Conservation (phyloP, 2,888 invertebrate genomes). For the Metopia argyrocephala region DNA sequence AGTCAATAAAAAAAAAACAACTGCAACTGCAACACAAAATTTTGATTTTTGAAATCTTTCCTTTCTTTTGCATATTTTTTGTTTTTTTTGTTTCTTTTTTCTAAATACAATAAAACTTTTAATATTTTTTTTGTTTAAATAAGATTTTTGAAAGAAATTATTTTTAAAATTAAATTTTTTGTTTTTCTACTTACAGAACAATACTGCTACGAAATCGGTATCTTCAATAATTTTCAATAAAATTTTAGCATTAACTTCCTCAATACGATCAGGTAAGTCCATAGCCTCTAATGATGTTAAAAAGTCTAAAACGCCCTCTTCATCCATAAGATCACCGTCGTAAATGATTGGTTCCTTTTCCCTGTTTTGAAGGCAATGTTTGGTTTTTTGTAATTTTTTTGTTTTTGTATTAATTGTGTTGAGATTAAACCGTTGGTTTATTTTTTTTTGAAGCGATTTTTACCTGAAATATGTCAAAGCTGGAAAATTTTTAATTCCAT, state of each 20-base stretch:
- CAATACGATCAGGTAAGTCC: slow-evolving; percentile 96
- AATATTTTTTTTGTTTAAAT: neutral
- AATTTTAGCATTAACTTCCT: slow-evolving; percentile 95
- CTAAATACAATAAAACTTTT: neutral
- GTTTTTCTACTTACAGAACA: slow-evolving; percentile 90
- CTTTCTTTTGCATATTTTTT: no score
- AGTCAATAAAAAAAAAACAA: slow-evolving; percentile 66
- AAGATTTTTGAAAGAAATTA: slow-evolving; percentile 9
- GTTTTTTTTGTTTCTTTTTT: slow-evolving; percentile 12
- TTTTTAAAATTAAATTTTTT: slow-evolving; percentile 36
- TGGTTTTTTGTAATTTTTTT: neutral
- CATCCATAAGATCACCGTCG: slow-evolving; percentile 97
- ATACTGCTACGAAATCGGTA: slow-evolving; percentile 93
- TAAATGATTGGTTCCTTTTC: slow-evolving; percentile 97
- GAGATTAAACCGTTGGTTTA: neutral
- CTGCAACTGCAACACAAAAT: slow-evolving; percentile 76
- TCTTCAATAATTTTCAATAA: slow-evolving; percentile 93
- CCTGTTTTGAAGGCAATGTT: slow-evolving; percentile 78
- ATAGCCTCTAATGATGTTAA: slow-evolving; percentile 95
- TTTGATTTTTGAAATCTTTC: neutral
- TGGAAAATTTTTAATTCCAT: slow-evolving; percentile 97
- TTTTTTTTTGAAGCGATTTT: slow-evolving; percentile 23
- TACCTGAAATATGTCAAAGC: slow-evolving; percentile 94
- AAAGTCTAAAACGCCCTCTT: slow-evolving; percentile 95
- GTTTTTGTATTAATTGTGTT: neutral